Percentiles rank a stretch among this genome's conserved stretches.
Conservation (phyloP, 1,140 invertebrate genomes). For the Microvelia longipes region DNA sequence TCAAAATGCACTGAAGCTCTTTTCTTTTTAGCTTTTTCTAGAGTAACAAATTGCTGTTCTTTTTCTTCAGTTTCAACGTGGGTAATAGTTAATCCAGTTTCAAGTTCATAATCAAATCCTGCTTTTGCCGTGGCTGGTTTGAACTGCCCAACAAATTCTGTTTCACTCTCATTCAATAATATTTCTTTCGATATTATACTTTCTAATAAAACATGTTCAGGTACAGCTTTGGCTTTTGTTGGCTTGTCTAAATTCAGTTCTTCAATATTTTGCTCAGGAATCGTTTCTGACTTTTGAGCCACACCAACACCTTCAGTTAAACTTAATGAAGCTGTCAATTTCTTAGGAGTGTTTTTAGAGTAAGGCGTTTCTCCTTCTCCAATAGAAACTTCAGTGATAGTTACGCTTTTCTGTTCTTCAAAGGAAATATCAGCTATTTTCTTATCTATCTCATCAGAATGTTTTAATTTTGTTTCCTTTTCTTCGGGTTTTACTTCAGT, state of each 20-base stretch:
- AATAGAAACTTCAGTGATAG: constrained; percentile 33
- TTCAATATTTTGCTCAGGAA: constrained; percentile 2
- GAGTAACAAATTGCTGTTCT: constrained; percentile 17
- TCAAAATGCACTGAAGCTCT: constrained; percentile 29
- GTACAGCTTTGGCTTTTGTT: constrained; percentile 17
- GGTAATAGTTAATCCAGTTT: constrained; percentile 20
- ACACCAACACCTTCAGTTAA: constrained; percentile 25
- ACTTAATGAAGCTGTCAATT: constrained; percentile 25
- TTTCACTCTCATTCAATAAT: constrained; percentile 25
- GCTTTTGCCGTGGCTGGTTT: constrained; percentile 18
- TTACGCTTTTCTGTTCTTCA: constrained; percentile 30
- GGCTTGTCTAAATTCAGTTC: constrained; percentile 19
- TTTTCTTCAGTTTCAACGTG: constrained; percentile 23
- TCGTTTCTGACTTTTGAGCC: constrained; percentile 5
- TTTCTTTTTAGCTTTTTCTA: constrained; percentile 9
- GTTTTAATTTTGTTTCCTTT: constrained; percentile 30
- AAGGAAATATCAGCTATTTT: constrained; percentile 30
- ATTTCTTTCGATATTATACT: constrained; percentile 24
- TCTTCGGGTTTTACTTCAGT: constrained; percentile 33
- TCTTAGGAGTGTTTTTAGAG: constrained; percentile 21
- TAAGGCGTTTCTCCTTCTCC: constrained; percentile 34
- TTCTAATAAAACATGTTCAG: constrained; percentile 26
- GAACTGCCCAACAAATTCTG: constrained; percentile 18
- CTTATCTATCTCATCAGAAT: constrained; percentile 20
- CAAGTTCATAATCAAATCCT: constrained; percentile 16